Conservation (phyloP, 1,140 invertebrate species). For the honey bee (Apis mellifera) region DNA sequence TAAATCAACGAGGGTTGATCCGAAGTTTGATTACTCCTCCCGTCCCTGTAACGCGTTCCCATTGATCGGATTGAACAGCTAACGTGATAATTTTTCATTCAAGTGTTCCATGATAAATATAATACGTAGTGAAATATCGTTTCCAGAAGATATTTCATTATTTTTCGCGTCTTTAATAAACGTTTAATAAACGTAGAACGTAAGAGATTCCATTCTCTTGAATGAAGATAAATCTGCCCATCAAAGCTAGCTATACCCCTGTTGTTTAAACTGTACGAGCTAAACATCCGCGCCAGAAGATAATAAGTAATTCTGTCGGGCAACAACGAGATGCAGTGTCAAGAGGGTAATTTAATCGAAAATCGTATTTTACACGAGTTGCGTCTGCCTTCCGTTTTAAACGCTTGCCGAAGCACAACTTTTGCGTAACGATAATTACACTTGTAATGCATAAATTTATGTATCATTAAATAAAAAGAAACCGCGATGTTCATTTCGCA, state of each 20-base stretch:
- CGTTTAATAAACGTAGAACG: not conserved
- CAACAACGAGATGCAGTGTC: not conserved
- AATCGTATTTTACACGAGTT: conserved; percentile 10
- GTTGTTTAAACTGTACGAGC: not conserved
- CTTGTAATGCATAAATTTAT: not conserved
- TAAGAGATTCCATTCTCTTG: not conserved
- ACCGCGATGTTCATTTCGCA: not conserved
- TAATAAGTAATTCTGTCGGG: conserved; percentile 8
- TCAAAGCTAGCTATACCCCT: not conserved
- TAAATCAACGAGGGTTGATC: conserved; percentile 31
- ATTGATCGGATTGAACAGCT: not conserved
- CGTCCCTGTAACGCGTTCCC: not conserved
- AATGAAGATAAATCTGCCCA: not conserved
- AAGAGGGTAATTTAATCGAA: conserved; percentile 18
- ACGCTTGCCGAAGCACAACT: not conserved
- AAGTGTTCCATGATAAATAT: not conserved
- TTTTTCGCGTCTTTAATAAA: not conserved
- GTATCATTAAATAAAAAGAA: conserved; percentile 50
- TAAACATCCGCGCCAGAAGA: not conserved
- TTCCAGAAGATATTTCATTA: not conserved
- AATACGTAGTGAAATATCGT: not conserved
- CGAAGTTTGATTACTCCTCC: conserved; percentile 14
- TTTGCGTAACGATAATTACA: conserved; percentile 35
- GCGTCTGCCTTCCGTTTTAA: not conserved
- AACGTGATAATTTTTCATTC: conserved; percentile 32